Evolutionary conservation across 2,113 vertebrate genomes (phyloP), one percentile per base, ranked within the genome.

Genomic region (Coracopsis vasa): DNA sequence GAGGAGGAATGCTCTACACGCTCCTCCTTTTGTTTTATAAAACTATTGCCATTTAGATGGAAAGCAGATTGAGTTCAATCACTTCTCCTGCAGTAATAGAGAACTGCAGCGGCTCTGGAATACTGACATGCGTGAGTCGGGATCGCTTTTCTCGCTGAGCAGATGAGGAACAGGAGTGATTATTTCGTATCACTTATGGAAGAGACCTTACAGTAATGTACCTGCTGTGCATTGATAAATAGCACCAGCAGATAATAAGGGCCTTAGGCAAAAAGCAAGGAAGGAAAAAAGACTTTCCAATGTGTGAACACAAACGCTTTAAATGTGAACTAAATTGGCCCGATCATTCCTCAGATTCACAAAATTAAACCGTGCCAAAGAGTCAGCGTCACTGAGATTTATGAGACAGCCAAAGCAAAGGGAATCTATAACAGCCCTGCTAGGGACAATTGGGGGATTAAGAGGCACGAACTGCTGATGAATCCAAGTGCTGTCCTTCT

Each of bases 321-420:
- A 92, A 92, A 94, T 88, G 95, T 85, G 94, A 95, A 77, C 82
- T 90, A 96, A 94, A 97, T 97, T 89, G 94, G 91, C 83, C 89
- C 79, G 92, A 94, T 94, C 83, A 75, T 91, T 92, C 80, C 88
- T 95, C 86, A 74, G 96, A 90, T 97, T 94, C 95, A 92, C 89
- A 85, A 84, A 96, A 96, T 97, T 94, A 95, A 96, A 96, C 89
- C 3, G 18, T 88, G 95, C 82, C 85, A 72, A 47, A 92, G 91
- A 90, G 93, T 93, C 96, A 92, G 8, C 93, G 72, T 73, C 71
- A 8, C 66, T 25, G 93, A 92, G 95, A 96, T 93, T 88, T 93
- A 94, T 87, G 90, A 87, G 88, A 82, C 90, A 78, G 69, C 48
- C 84, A 79, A 66, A 90, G 95, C 67, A 79, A 74, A 81, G 85